These are phyloP conservation scores for Gallinago undulata DNA, from an alignment of 2,113 vertebrate genomes.

Conservation along the genomic window DNA sequence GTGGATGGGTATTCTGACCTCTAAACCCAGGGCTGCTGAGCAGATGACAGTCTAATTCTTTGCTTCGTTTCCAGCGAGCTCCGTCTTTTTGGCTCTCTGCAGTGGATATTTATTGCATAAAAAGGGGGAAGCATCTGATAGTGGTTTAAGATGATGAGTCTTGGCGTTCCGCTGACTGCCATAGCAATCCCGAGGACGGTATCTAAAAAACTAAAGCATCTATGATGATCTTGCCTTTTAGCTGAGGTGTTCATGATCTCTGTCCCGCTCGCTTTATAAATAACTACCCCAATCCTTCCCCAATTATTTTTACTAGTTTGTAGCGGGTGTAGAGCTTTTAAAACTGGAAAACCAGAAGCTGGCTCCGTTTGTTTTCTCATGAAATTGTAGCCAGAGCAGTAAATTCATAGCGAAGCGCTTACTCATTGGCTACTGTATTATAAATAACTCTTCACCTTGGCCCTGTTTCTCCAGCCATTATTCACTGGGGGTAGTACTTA, in stretches of 20 bases:
- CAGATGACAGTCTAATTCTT: neutral
- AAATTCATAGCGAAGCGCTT: constrained; percentile 47
- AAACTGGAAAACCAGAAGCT: constrained; percentile 1
- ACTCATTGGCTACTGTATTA: constrained; percentile 51
- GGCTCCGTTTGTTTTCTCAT: constrained; percentile 32
- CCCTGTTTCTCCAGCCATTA: constrained; percentile 21
- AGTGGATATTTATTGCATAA: neutral
- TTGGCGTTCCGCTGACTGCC: neutral
- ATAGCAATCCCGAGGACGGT: neutral
- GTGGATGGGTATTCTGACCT: neutral
- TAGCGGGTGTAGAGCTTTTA: neutral
- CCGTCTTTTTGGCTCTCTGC: neutral
- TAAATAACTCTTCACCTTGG: constrained; percentile 58
- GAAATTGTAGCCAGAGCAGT: constrained; percentile 38
- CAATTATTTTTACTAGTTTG: neutral
- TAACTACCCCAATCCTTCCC: neutral
- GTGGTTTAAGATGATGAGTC: neutral
- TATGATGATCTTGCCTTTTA: neutral
- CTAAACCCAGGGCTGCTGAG: neutral
- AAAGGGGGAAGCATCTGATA: neutral
- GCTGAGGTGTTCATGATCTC: neutral
- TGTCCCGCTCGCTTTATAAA: neutral
- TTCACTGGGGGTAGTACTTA: constrained; percentile 1
- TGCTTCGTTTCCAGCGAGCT: neutral
- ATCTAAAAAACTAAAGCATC: neutral